A percentile compares a stretch with the other conserved stretches of the same genome.
phyloP scores from a whole-genome alignment of 2,797 vertebrate species.

The Aulostomus chinensis region DNA sequence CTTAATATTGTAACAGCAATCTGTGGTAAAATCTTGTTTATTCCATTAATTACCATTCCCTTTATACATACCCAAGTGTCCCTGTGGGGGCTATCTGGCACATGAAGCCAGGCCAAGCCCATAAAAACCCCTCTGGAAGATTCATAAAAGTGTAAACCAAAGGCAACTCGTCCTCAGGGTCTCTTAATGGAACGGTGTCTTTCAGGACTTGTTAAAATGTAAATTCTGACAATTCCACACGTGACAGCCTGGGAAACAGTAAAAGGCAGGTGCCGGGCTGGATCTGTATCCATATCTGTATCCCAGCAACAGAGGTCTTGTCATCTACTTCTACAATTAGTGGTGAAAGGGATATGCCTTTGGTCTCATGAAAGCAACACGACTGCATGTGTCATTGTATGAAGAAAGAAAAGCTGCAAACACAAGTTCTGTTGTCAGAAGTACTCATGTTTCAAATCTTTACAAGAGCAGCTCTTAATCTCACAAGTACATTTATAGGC shows the following conservation, averaged over 20 bases:
- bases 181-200: constrained; percentile 63
- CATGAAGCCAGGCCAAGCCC: constrained; percentile 50
- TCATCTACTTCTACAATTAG: constrained; percentile 30
- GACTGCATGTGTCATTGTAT: too few species aligned
- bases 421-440: too few species aligned
- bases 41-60: constrained; percentile 66
- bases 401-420: too few species aligned
- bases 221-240: constrained; percentile 67
- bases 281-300: too few species aligned
- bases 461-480: constrained; percentile 47
- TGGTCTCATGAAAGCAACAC: neutral
- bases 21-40: constrained; percentile 62
- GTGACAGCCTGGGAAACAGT: constrained; percentile 57
- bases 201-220: constrained; percentile 68
- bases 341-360: neutral
- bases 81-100: constrained; percentile 53
- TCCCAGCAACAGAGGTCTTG: constrained; percentile 39
- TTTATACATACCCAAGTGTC: constrained; percentile 43
- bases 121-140: constrained; percentile 69
- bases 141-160: constrained; percentile 68
- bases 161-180: constrained; percentile 57
- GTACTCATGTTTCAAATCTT: constrained; percentile 44
- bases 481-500: constrained; percentile 50
- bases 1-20: constrained; percentile 35
- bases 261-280: constrained; percentile 24